A percentile compares a stretch with the other conserved stretches of the same genome.
phyloP scores from a whole-genome alignment of 2,888 invertebrate genomes.

The Torymus texanus region DNA sequence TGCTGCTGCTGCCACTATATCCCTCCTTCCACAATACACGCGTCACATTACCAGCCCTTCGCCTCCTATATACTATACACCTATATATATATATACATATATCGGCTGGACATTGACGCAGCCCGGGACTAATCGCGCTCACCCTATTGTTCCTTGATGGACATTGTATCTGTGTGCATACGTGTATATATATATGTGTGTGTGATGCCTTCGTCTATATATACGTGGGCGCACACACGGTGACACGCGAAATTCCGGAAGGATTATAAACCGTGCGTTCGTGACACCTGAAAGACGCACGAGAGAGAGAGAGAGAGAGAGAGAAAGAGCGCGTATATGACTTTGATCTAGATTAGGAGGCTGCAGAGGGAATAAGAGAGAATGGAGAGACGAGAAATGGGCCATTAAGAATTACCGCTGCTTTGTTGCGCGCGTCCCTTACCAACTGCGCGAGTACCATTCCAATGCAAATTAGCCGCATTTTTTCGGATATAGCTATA shows the following conservation, averaged over 20 bases:
- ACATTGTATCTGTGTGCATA: conserved; percentile 18
- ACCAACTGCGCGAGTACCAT: not conserved
- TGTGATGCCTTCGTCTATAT: not conserved
- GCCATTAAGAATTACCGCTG: conserved; percentile 39
- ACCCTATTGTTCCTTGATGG: conserved; percentile 21
- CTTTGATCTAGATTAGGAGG: conserved; percentile 33
- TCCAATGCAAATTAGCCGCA: conserved; percentile 46
- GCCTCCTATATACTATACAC: not conserved
- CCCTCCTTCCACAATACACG: conserved; percentile 9
- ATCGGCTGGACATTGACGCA: conserved; percentile 39
- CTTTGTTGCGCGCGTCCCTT: not conserved
- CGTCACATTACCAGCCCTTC: conserved; percentile 10
- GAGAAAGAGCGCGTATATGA: not conserved
- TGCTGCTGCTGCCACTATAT: too few species aligned
- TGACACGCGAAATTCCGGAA: conserved; percentile 57
- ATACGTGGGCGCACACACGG: conserved; percentile 13
- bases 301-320: not conserved
- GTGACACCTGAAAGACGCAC: conserved; percentile 32
- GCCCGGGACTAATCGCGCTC: conserved; percentile 35
- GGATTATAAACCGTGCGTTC: conserved; percentile 35
- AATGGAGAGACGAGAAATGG: conserved; percentile 18
- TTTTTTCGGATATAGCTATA: conserved; percentile 2
- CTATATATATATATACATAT: too few species aligned
- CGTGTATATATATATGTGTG: not conserved
- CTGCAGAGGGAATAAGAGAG: not conserved